Evolutionary conservation across 2,888 invertebrate species (phyloP), one percentile per base, ranked within the genome.

Genomic region (Drosophila nigritarsus): DNA sequence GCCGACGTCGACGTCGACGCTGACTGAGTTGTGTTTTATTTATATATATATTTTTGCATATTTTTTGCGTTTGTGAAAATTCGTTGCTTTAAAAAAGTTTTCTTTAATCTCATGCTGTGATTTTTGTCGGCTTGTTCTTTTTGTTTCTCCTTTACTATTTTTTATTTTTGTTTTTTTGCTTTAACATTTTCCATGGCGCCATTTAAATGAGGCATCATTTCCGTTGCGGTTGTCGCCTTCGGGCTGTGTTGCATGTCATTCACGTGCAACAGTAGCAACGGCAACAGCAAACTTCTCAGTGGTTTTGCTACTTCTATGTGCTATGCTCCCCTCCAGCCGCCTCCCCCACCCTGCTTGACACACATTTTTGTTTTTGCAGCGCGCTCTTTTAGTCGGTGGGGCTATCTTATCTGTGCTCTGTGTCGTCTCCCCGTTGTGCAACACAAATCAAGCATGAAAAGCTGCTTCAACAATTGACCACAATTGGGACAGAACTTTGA

Each of bases 381-480:
- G 6, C 15, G 59, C 49, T 53, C 59, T 63, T 65, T 60, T 75
- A 73, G 73, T 54, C 18, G 13, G 13, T 55, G 34, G 8, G n/a
- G 54, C 24, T 48, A n/a, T 45, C 55, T 36, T 55, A 55, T 40
- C 29, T 27, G 20, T 11, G n/a, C 30, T 24, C 20, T 18, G 20
- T 34, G 27, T 63, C 15, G 38, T 30, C 18, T 30, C 18, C 65
- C 61, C 40, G 73, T 85, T 89, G 87, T 89, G 88, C 83, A 85
- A 85, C 81, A 72, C 59, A 82, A 84, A 78, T 81, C 71, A 78
- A 81, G 78, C 83, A 78, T 82, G 63, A 79, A 82, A 79, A 79
- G 79, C 78, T 56, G 78, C 76, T 54, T 59, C 78, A 68, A 78
- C 90, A 88, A 90, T 88, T 88, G 85, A 85, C 85, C 85, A 88